phyloP scores from a whole-genome alignment of 2,888 invertebrate genomes.

The Aspidiotus destructor region DNA sequence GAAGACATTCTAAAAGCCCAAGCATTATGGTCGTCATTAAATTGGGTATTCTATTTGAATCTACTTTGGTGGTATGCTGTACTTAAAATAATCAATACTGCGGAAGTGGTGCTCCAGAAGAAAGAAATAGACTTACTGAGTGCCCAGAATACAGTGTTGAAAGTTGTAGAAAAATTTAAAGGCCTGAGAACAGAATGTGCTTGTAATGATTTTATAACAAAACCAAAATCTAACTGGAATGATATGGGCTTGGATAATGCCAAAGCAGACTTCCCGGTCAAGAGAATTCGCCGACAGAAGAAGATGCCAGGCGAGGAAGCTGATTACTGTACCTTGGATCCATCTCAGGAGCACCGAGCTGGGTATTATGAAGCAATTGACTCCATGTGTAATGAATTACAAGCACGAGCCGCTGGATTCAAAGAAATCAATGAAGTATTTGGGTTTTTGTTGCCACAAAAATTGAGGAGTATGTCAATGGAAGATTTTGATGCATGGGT shows the following conservation, averaged over 20 bases:
- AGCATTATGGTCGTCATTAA: conserved; percentile 1
- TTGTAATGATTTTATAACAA: conserved; percentile 16
- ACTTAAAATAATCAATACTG: conserved; percentile 10
- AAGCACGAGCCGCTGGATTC: too few species aligned
- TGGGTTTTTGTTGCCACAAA: too few species aligned
- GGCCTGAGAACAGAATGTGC: conserved; percentile 7
- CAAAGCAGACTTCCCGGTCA: background rate
- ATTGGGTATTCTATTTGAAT: conserved; percentile 21
- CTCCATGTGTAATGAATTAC: too few species aligned
- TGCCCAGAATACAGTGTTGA: conserved; percentile 14
- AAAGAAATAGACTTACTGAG: conserved; percentile 17
- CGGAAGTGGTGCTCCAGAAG: background rate
- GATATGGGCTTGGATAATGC: conserved; percentile 18
- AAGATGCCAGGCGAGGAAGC: too few species aligned
- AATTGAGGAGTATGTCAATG: too few species aligned
- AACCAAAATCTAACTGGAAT: conserved; percentile 17
- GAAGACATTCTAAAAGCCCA: conserved; percentile 2
- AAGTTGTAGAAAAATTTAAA: conserved; percentile 11
- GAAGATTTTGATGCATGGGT: too few species aligned
- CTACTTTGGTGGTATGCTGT: conserved; percentile 14
- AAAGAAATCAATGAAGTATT: too few species aligned
- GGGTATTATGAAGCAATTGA: too few species aligned
- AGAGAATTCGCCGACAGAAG: too few species aligned
- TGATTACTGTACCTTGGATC: too few species aligned
- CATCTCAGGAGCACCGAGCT: too few species aligned